Base-by-base conservation (phyloP, 1,140 invertebrate genomes). In the Theocolax elegans region DNA sequence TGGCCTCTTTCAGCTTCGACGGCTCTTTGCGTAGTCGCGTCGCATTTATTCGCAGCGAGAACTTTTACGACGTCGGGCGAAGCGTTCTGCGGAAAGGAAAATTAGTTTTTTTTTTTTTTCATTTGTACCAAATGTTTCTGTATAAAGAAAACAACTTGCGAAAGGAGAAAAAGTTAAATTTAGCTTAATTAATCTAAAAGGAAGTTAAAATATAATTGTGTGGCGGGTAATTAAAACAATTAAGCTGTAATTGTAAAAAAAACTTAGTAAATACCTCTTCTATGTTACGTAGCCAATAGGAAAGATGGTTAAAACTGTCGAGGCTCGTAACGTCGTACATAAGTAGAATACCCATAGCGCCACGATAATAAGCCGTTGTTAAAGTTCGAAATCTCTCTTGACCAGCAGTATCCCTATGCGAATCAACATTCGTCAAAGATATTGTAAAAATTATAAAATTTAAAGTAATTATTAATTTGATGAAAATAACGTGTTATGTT, bases 241-340 rank as follows among this genome's bases (percentile, higher is more conserved):
- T n/a, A n/a, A n/a, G n/a, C n/a, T n/a, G n/a, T n/a, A n/a, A n/a
- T n/a, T n/a, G n/a, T n/a, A n/a, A n/a, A n/a, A n/a, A n/a, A 42
- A 62, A 35, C 17, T 31, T 49, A 29, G n/a, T n/a, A 48, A 44
- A 2, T 86, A 93, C 92, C 86, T 94, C 93, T 88, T 95, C 91
- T 72, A 95, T 94, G 84, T 94, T 95, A 80, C 92, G 88, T 38
- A 95, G 88, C 94, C 94, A 95, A 77, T 95, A 95, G 1, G 92
- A 92, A 51, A 95, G 84, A 85, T 95, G 92, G 82, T 95, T 94
- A 81, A 95, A 95, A 27, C 93, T 94, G 77, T 95, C 93, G 76
- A 94, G 86, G 80, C 92, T 95, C 19, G 93, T 94, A 27, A 95
- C 92, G 78, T 95, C 94, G 79, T 95, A 95, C 89, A 95, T 93